Conservation (phyloP, 2,113 vertebrate species). For the Cebus imitator region DNA sequence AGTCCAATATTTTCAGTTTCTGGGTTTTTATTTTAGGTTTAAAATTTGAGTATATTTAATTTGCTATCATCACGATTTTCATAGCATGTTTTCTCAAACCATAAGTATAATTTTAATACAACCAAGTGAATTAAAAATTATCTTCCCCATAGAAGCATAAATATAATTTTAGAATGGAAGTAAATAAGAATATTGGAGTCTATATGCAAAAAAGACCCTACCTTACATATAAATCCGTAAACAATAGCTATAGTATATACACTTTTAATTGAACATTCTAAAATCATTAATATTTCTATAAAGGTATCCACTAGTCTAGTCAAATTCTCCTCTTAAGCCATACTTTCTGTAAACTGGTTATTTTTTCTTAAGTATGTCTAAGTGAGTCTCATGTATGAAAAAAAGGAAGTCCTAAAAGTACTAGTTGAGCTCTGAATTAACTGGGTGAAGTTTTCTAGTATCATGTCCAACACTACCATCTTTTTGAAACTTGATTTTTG, state of each 20-base stretch:
- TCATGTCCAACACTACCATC: not conserved
- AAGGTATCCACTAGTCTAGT: slow-evolving; percentile 34
- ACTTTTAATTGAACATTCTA: slow-evolving; percentile 33
- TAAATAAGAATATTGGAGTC: slow-evolving; percentile 24
- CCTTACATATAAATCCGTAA: slow-evolving; percentile 31
- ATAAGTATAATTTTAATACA: slow-evolving; percentile 61
- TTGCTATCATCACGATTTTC: slow-evolving; percentile 54
- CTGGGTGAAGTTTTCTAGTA: not conserved
- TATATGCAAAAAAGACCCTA: not conserved
- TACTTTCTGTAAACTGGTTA: not conserved
- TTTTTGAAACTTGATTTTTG: not conserved
- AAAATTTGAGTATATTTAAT: slow-evolving; percentile 56
- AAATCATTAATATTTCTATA: slow-evolving; percentile 19
- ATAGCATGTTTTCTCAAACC: slow-evolving; percentile 50
- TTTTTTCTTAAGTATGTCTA: not conserved
- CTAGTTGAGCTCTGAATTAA: not conserved
- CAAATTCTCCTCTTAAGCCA: slow-evolving; percentile 37
- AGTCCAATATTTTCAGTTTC: slow-evolving; percentile 48
- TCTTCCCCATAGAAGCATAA: slow-evolving; percentile 33
- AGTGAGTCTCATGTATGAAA: not conserved
- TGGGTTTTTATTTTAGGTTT: slow-evolving; percentile 65
- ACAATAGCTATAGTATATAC: not conserved
- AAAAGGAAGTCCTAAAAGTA: not conserved
- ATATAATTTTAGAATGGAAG: slow-evolving; percentile 46
- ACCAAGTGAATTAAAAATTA: not conserved